These are phyloP conservation scores for Eumerus sabulonum DNA, from an alignment of 2,888 invertebrate species.

Conservation along the genomic window DNA sequence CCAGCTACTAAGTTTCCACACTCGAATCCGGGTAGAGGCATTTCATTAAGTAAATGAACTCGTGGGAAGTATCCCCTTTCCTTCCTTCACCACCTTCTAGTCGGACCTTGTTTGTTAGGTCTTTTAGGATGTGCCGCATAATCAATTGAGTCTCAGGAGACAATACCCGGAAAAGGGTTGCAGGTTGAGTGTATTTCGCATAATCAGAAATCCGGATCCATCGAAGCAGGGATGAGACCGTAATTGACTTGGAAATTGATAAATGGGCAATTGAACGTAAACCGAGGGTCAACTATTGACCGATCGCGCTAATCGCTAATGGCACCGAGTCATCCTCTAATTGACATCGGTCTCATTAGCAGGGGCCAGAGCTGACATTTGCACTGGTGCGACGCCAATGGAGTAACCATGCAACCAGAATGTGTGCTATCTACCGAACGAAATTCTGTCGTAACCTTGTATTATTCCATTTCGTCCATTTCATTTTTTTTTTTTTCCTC, in stretches of 20 bases:
- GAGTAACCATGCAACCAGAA: constrained; percentile 6
- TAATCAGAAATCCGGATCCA: constrained; percentile 22
- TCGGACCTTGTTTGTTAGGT: constrained; percentile 35
- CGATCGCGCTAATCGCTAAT: constrained; percentile 10
- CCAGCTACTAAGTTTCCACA: constrained; percentile 6
- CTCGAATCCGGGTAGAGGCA: not conserved
- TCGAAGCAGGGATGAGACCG: constrained; percentile 17
- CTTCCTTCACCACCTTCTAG: too few relatives aligned
- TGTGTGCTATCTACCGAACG: constrained; percentile 16
- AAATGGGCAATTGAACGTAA: constrained; percentile 42
- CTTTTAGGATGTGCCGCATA: constrained; percentile 6
- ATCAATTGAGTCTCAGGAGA: too few relatives aligned
- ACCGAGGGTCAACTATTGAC: not conserved
- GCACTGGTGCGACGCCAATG: not conserved
- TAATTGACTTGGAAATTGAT: constrained; percentile 50
- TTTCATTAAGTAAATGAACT: constrained; percentile 44
- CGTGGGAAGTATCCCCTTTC: constrained; percentile 7
- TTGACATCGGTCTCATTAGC: constrained; percentile 56
- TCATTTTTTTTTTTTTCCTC: constrained; percentile 9
- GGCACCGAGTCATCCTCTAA: constrained; percentile 44
- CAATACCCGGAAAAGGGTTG: not conserved
- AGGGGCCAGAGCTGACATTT: constrained; percentile 45
- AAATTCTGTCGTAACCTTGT: constrained; percentile 30
- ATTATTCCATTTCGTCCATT: constrained; percentile 55
- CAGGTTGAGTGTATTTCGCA: too few relatives aligned